Base-by-base conservation (phyloP, 2,113 vertebrate species). In the Geococcyx californianus region DNA sequence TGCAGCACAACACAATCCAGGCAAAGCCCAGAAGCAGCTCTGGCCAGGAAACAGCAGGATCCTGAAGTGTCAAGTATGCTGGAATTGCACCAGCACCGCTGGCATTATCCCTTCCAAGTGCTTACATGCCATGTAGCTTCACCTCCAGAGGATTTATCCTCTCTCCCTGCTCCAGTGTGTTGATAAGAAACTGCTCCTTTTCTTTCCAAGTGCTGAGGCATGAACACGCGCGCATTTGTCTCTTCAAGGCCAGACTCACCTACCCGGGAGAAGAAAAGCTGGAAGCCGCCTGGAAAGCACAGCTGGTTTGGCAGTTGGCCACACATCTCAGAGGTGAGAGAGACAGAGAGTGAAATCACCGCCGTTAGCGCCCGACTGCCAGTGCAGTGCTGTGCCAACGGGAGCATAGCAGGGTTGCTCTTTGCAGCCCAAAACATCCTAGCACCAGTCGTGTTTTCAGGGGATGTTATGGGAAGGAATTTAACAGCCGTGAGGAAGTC, bases 211-310 rank as follows among this genome's bases (percentile, higher is more conserved):
- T 36, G 55, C 51, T 6, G 45, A 67, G 79, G 51, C 68, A 52
- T 4, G 8, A 91, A 56, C 59, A 21, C 2, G 20, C 0, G 1
- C 6, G 18, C 2, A 3, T 91, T 69, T 33, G 13, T 73, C 75
- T 93, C 91, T 69, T 85, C 89, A 96, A 94, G 93, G 87, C 94
- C 93, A 90, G 78, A 42, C 85, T 95, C 88, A 96, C 92, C 92
- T 84, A 88, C 60, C 82, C 25, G 0, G 28, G 60, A 93, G 93
- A 72, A n/a, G 59, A 55, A 93, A 93, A 73, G 59, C 94, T 95
- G 93, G 72, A 94, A 95, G 82, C 63, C 1, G 60, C 79, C 84
- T 75, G 90, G 88, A 88, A 96, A 84, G 82, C 82, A 76, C 90
- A 96, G 95, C 87, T 95, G 90, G 83, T 56, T 90, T 93, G 93